Percentiles rank a stretch among this genome's conserved stretches.
phyloP scores from a whole-genome alignment of 2,888 invertebrate species.

The Sicus ferrugineus region DNA sequence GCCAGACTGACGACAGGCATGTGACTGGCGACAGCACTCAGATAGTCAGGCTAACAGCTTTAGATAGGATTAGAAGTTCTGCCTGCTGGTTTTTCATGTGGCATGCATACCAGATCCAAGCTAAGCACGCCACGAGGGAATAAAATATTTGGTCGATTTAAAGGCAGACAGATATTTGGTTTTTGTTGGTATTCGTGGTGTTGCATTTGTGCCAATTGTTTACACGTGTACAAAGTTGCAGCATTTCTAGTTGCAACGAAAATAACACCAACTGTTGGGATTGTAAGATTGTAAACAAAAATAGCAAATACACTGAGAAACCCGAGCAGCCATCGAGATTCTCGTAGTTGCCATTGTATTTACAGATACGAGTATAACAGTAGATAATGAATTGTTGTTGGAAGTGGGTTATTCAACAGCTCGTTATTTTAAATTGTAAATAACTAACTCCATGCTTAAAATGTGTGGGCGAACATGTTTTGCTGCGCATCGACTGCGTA shows the following conservation, averaged over 20 bases:
- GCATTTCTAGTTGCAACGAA: conserved; percentile 10
- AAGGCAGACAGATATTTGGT: background rate
- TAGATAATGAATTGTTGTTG: background rate
- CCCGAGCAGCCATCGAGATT: no score
- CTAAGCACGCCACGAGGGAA: background rate
- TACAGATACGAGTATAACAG: no score
- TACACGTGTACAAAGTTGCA: conserved; percentile 30
- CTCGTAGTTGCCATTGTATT: no score
- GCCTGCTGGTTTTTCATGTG: conserved; percentile 10
- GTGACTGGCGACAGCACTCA: background rate
- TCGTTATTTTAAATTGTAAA: background rate
- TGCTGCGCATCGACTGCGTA: conserved; percentile 34
- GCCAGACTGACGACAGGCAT: background rate
- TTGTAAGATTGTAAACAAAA: conserved; percentile 15
- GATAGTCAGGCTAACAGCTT: conserved; percentile 1
- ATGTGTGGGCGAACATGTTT: conserved; percentile 37
- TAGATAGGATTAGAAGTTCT: conserved; percentile 3
- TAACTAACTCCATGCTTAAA: background rate
- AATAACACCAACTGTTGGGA: conserved; percentile 20
- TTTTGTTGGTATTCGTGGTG: conserved; percentile 19
- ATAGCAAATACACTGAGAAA: background rate
- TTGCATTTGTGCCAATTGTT: conserved; percentile 33
- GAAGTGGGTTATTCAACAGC: background rate
- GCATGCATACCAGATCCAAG: background rate
- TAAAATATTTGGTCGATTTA: background rate